Conservation (phyloP, 2,888 invertebrate genomes). For the Cheilosia vernalis region DNA sequence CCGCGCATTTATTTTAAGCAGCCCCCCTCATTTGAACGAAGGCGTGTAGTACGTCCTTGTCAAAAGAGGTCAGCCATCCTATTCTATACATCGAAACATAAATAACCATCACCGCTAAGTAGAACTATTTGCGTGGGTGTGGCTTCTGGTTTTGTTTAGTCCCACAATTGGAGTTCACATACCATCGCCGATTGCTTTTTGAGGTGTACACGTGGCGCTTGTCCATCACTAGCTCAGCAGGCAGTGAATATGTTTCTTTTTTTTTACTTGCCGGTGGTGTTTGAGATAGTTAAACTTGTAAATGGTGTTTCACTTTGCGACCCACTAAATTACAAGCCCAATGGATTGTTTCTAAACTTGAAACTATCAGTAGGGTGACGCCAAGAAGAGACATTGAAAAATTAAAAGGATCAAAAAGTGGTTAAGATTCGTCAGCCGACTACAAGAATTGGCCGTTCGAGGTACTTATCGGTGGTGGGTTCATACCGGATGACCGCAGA, state of each 20-base stretch:
- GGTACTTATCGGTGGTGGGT: no score
- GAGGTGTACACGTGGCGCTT: neutral
- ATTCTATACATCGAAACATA: neutral
- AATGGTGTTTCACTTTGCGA: no score
- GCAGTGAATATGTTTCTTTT: neutral
- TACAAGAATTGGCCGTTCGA: no score
- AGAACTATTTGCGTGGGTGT: neutral
- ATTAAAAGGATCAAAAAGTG: no score
- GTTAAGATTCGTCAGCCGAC: no score
- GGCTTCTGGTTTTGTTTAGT: neutral
- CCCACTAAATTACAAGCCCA: no score
- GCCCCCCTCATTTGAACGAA: neutral
- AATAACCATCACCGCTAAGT: constrained; percentile 1
- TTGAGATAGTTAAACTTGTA: neutral
- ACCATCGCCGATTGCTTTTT: neutral
- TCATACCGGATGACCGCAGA: no score
- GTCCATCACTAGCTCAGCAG: constrained; percentile 12
- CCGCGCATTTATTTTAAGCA: constrained; percentile 9
- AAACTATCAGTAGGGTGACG: no score
- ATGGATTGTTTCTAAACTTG: no score
- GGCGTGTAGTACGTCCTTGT: neutral
- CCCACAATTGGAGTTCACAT: neutral
- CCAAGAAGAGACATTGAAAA: no score
- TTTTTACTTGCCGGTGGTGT: neutral
- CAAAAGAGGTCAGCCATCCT: neutral